phyloP scores from a whole-genome alignment of 2,888 invertebrate species.

The Auanema sp. region DNA sequence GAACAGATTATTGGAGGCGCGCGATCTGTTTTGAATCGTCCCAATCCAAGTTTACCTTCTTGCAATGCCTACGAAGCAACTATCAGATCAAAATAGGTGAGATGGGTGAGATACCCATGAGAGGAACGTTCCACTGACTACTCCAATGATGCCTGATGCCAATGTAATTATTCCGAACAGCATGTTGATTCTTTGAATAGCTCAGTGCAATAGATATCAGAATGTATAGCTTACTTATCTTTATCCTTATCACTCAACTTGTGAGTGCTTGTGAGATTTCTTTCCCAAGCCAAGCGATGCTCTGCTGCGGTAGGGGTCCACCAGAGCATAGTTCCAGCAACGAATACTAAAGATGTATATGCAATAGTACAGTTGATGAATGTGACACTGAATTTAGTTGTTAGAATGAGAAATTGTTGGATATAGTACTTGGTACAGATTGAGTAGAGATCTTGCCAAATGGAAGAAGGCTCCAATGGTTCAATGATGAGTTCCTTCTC shows the following conservation, averaged over 20 bases:
- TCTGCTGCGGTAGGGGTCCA: slow-evolving; percentile 71
- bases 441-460: slow-evolving; percentile 30
- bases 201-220: neutral
- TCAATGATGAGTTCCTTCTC: slow-evolving; percentile 17
- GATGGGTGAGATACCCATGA: slow-evolving; percentile 71
- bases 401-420: neutral
- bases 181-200: slow-evolving; percentile 68
- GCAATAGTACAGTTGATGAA: slow-evolving; percentile 90
- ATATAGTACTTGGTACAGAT: slow-evolving; percentile 24
- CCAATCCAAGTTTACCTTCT: slow-evolving; percentile 17
- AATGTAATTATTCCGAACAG: slow-evolving; percentile 93
- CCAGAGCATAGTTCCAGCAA: slow-evolving; percentile 75
- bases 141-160: slow-evolving; percentile 87
- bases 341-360: slow-evolving; percentile 96
- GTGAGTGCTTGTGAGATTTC: slow-evolving; percentile 19
- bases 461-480: slow-evolving; percentile 15
- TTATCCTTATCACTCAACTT: slow-evolving; percentile 7
- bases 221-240: slow-evolving; percentile 1
- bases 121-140: slow-evolving; percentile 80
- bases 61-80: slow-evolving; percentile 12
- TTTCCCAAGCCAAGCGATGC: slow-evolving; percentile 40
- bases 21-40: slow-evolving; percentile 30
- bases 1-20: slow-evolving; percentile 78
- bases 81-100: too few relatives aligned
- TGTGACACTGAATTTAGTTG: slow-evolving; percentile 72